Evolutionary conservation across 1,140 invertebrate species (phyloP), one percentile per base, ranked within the genome.

Genomic region (Cydia amplana): DNA sequence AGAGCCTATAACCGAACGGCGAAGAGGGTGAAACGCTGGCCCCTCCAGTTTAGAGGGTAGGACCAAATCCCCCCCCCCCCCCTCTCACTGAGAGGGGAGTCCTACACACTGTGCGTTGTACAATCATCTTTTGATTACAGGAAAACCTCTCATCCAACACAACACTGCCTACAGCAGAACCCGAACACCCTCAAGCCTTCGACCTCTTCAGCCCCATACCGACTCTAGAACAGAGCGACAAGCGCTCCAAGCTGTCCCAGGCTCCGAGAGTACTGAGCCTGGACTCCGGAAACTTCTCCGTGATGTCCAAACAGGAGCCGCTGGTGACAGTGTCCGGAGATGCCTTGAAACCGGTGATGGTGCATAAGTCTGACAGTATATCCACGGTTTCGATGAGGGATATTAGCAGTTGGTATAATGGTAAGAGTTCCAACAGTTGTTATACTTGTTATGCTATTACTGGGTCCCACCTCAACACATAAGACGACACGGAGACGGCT

Each of bases 381-480:
- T 91, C 92, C 5, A 87, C 91, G 25, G 93, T 94, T 16, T 93
- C 94, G 23, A 93, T 94, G 85, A 93, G 93, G 80, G 94, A 94
- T 87, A 93, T 95, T 74, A 95, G 93, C 78, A 93, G 87, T 76
- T 94, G 94, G 94, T 92, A 94, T 82, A 90, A 92, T 83, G 93
- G 94, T 94, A 78, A 88, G 87, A 32, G 32, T 32, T 32, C 28
- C 28, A 32, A 32, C 2, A 32, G 4, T 4, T n/a, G n/a, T n/a
- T n/a, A n/a, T n/a, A n/a, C n/a, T n/a, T 32, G 0, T 32, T 32
- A 32, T 6, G 32, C 5, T 32, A 32, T 32, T 32, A 32, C 32
- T 32, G 32, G 32, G 32, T 32, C 32, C 32, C 32, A 32, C 1
- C 32, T 32, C 32, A 32, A 32, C 32, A 32, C 5, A 32, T 32